Percentiles rank a stretch among this genome's conserved stretches.
Evolutionary conservation across 2,113 vertebrate genomes (phyloP).

Genomic region (Tragelaphus buxtoni): DNA sequence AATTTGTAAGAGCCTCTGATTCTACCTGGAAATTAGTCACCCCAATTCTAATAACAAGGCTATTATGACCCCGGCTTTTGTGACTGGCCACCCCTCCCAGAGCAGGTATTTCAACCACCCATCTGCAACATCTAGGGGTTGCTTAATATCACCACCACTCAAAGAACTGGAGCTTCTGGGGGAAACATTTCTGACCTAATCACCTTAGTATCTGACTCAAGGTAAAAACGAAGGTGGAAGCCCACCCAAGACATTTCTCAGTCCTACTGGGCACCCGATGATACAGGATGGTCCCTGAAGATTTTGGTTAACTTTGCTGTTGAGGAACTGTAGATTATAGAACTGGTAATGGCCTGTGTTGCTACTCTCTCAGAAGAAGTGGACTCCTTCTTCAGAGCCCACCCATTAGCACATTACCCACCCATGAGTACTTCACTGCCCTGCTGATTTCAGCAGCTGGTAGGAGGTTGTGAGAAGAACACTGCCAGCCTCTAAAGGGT

Average conservation of each 20-base stretch:
- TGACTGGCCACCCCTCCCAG: not conserved
- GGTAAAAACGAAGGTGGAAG: not conserved
- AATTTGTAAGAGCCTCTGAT: not conserved
- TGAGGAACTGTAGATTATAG: not conserved
- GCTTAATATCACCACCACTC: not conserved
- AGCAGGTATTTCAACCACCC: not conserved
- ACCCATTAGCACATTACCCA: not conserved
- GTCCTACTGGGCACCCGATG: not conserved
- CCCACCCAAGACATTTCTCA: not conserved
- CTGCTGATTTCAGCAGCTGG: not conserved
- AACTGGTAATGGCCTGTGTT: not conserved
- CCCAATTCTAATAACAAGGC: not conserved
- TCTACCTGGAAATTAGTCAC: conserved; percentile 47
- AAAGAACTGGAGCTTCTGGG: not conserved
- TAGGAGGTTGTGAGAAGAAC: not conserved
- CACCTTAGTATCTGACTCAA: not conserved
- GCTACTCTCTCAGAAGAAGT: not conserved
- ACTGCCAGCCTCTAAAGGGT: not conserved
- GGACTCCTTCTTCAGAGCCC: not conserved
- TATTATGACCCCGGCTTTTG: not conserved
- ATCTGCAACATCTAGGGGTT: not conserved
- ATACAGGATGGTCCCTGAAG: not conserved
- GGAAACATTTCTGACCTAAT: not conserved
- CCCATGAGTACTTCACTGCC: not conserved
- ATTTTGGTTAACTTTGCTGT: not conserved